Evolutionary conservation across 2,888 invertebrate genomes (phyloP).

Genomic region (Trissolcus japonicus): DNA sequence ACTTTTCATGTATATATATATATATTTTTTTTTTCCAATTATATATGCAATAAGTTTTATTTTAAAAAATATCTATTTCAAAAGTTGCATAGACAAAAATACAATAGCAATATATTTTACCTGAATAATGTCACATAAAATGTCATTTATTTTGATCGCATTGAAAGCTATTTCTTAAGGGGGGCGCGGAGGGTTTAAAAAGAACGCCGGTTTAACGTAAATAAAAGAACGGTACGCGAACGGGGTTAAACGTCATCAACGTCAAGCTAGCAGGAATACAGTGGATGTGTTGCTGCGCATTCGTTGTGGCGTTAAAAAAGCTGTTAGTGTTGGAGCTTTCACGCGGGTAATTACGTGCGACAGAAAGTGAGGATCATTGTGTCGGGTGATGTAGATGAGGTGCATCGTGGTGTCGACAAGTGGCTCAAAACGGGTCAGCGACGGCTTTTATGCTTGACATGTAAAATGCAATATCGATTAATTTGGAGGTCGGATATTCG

Average conservation of each 20-base stretch:
- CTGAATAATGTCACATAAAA: constrained; percentile 14
- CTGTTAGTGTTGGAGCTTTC: constrained; percentile 36
- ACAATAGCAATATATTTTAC: neutral
- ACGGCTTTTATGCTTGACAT: constrained; percentile 66
- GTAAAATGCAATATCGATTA: constrained; percentile 71
- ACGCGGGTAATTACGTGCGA: constrained; percentile 42
- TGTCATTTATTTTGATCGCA: constrained; percentile 30
- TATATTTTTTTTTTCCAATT: neutral
- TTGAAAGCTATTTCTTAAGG: constrained; percentile 16
- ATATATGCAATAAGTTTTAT: neutral
- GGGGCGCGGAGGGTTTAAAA: constrained; percentile 13
- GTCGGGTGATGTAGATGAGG: constrained; percentile 36
- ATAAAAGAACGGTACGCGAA: constrained; percentile 27
- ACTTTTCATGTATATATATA: neutral
- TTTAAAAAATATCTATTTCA: no score
- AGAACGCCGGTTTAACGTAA: constrained; percentile 26
- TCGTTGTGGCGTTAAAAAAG: constrained; percentile 30
- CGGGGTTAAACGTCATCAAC: constrained; percentile 37
- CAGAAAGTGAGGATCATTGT: constrained; percentile 26
- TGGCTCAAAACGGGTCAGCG: constrained; percentile 67
- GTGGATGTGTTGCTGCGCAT: constrained; percentile 19
- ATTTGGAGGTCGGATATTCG: constrained; percentile 64
- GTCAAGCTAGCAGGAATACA: constrained; percentile 12
- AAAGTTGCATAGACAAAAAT: no score
- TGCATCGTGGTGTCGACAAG: constrained; percentile 55